Base-by-base conservation (phyloP, 2,888 invertebrate species). In the Andrena dorsata region DNA sequence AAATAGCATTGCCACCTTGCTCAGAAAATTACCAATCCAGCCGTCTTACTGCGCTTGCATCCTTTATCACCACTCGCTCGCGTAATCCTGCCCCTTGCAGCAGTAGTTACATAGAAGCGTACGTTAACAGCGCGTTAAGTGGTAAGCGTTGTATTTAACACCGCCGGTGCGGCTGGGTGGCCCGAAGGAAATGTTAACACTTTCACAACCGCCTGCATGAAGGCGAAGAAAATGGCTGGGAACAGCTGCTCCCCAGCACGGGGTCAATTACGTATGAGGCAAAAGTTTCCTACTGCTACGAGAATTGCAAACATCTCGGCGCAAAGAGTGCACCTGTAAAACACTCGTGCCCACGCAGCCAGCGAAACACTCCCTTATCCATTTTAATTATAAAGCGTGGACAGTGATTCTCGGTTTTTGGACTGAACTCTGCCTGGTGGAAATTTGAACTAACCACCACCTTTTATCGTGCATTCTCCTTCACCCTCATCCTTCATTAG, bases 201-300 rank as follows among this genome's bases (percentile, higher is more conserved):
- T 76, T 76, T 76, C 76, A 47, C 76, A 56, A 76, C 63, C 32
- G 56, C 47, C 71, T 60, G 32, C 64, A 58, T 71, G 71, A 76
- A 53, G 76, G 63, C 47, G 71, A 32, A 63, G 61, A 70, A 71
- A 71, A 64, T 71, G 35, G 70, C 51, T 32, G 56, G n/a, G 10
- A 51, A 58, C 71, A 51, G 47, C 28, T 49, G 49, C 58, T 16
- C 51, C 28, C 13, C 20, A 32, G 8, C 51, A n/a, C 20, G 30
- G 20, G 32, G 60, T 61, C 28, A 61, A 61, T 61, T 28, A 30
- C 60, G n/a, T 32, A 61, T 63, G 13, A 35, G 63, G 32, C 5
- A 23, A 63, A 63, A 30, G 30, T 30, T 35, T n/a, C 35, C 20
- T 30, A n/a, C 35, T 41, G n/a, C n/a, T 7, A 6, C 10, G 20